Conservation (phyloP, 2,113 vertebrate genomes). For the Lepisosteus oculatus region DNA sequence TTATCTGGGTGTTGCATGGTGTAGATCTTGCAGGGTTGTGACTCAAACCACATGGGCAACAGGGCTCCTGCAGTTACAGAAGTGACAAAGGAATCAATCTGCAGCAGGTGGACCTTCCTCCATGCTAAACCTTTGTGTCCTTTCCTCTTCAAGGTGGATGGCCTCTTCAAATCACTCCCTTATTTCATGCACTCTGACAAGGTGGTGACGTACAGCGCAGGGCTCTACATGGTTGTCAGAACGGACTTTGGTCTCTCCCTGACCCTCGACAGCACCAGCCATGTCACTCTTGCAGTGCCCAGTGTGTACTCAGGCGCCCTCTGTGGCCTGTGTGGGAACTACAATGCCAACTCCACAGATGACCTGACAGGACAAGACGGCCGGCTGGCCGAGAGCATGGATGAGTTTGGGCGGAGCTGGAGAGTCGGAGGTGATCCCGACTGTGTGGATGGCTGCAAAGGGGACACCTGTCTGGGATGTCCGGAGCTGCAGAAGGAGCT, state of each 20-base stretch:
- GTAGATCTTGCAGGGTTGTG: too few species aligned
- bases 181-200: neutral
- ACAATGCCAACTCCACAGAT: conserved; percentile 30
- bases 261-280: conserved; percentile 24
- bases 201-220: conserved; percentile 26
- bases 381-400: conserved; percentile 12
- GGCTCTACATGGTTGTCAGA: conserved; percentile 24
- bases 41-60: too few species aligned
- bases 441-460: conserved; percentile 34
- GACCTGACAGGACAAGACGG: conserved; percentile 22
- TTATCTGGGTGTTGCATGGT: too few species aligned
- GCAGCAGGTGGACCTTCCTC: too few species aligned
- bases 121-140: neutral
- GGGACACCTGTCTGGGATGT: conserved; percentile 38
- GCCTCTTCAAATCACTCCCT: conserved; percentile 24
- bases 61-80: too few species aligned
- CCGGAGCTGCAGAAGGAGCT: conserved; percentile 20
- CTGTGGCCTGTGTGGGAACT: conserved; percentile 40
- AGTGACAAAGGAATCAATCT: too few species aligned
- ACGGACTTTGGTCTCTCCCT: conserved; percentile 29
- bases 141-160: conserved; percentile 40
- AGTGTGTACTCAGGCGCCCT: conserved; percentile 29
- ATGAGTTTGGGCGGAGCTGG: conserved; percentile 25
- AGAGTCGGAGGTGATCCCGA: conserved; percentile 22
- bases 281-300: conserved; percentile 21